These are phyloP conservation scores for Aethes cnicana DNA, from an alignment of 2,888 invertebrate genomes.

Conservation along the genomic window DNA sequence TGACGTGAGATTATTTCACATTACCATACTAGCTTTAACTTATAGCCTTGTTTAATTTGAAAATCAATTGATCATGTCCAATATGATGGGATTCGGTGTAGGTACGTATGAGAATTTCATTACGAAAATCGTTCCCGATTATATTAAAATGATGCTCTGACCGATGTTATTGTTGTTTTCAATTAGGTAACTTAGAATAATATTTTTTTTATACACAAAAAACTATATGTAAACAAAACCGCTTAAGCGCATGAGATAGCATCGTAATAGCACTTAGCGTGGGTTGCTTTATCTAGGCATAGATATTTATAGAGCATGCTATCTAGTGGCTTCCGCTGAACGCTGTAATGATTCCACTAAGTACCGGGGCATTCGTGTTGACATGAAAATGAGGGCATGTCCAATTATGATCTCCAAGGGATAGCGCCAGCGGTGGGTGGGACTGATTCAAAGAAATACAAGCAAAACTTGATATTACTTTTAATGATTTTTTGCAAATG, in stretches of 20 bases:
- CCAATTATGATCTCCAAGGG: neutral
- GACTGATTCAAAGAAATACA: neutral
- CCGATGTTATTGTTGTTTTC: slow-evolving; percentile 2
- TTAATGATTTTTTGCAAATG: neutral
- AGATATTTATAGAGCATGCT: slow-evolving; percentile 22
- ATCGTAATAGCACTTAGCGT: slow-evolving; percentile 22
- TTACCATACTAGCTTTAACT: slow-evolving; percentile 4
- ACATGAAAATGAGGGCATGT: slow-evolving; percentile 9
- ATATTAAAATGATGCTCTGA: slow-evolving; percentile 11
- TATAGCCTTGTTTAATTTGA: slow-evolving; percentile 14
- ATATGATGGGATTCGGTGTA: slow-evolving; percentile 5
- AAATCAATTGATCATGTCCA: slow-evolving; percentile 22
- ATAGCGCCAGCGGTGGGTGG: neutral
- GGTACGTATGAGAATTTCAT: slow-evolving; percentile 10
- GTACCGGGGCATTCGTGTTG: slow-evolving; percentile 4
- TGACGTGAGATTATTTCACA: slow-evolving; percentile 48
- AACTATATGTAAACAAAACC: neutral
- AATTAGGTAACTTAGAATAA: slow-evolving; percentile 1
- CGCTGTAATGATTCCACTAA: slow-evolving; percentile 4
- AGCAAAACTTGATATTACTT: neutral
- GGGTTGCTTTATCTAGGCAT: slow-evolving; percentile 23
- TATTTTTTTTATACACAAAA: neutral
- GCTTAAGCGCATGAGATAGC: slow-evolving; percentile 4
- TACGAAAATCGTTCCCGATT: slow-evolving; percentile 22
- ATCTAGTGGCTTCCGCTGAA: slow-evolving; percentile 15